A percentile compares a stretch with the other conserved stretches of the same genome.
phyloP scores from a whole-genome alignment of 2,888 invertebrate genomes.

The Pseudanteris insignis region DNA sequence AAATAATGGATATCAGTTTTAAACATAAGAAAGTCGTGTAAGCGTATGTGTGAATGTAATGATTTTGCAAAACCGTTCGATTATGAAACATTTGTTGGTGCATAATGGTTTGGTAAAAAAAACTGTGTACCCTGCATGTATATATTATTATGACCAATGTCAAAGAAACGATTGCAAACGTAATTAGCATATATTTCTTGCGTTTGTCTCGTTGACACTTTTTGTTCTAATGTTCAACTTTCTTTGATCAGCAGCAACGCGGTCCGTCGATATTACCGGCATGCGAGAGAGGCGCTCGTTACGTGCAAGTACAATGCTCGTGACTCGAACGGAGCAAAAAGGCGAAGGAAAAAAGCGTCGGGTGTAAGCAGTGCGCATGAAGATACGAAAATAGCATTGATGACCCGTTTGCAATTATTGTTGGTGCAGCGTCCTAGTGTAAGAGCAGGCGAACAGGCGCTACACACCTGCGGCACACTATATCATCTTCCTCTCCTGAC shows the following conservation, averaged over 20 bases:
- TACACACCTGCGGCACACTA: slow-evolving; percentile 34
- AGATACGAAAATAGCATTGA: slow-evolving; percentile 27
- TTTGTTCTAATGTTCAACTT: neutral
- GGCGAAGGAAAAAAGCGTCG: neutral
- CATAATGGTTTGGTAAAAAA: too few relatives aligned
- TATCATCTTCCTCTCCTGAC: slow-evolving; percentile 32
- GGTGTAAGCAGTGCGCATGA: slow-evolving; percentile 19
- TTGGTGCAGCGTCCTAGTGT: slow-evolving; percentile 20
- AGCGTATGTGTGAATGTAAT: too few relatives aligned
- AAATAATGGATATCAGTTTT: too few relatives aligned
- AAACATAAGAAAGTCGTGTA: too few relatives aligned
- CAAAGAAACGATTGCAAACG: too few relatives aligned
- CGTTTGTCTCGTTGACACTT: neutral
- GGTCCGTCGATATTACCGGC: neutral
- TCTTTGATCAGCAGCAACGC: neutral
- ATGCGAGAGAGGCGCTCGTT: neutral
- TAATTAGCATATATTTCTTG: too few relatives aligned
- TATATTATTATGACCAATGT: too few relatives aligned
- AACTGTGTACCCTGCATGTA: too few relatives aligned
- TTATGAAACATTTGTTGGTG: too few relatives aligned
- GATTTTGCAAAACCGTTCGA: too few relatives aligned
- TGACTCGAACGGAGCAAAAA: slow-evolving; percentile 10
- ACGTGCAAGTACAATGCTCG: slow-evolving; percentile 2
- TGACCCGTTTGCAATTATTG: slow-evolving; percentile 41
- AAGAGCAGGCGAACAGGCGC: slow-evolving; percentile 17